These are phyloP conservation scores for Damaliscus lunatus DNA, from an alignment of 2,113 vertebrate genomes.

Conservation along the genomic window DNA sequence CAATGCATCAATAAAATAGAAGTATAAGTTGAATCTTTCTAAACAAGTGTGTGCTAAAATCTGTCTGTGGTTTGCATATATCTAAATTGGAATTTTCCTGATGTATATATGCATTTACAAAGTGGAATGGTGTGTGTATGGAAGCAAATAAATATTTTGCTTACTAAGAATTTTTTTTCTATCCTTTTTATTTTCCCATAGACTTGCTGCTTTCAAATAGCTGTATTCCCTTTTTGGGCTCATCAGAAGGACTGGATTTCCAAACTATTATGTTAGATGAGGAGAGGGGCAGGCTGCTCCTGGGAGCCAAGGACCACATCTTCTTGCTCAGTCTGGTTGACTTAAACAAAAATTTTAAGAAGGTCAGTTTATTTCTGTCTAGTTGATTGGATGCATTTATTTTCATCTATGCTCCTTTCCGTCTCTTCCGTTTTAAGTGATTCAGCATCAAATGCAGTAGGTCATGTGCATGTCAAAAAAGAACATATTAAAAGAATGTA, in stretches of 20 bases:
- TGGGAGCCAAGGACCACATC: slow-evolving; percentile 93
- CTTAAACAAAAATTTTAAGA: slow-evolving; percentile 90
- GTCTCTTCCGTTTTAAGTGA: neutral
- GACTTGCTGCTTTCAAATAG: slow-evolving; percentile 93
- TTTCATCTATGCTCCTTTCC: neutral
- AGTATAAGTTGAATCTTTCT: neutral
- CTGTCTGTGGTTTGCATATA: neutral
- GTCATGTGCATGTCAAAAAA: neutral
- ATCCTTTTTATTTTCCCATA: slow-evolving; percentile 75
- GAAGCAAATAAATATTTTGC: slow-evolving; percentile 65
- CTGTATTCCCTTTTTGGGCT: slow-evolving; percentile 89
- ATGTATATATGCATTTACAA: slow-evolving; percentile 65
- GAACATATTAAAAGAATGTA: neutral
- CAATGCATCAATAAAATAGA: neutral
- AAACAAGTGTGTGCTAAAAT: slow-evolving; percentile 18
- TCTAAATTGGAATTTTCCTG: slow-evolving; percentile 26
- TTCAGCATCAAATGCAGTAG: neutral
- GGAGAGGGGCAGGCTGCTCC: slow-evolving; percentile 90
- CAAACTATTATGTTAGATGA: slow-evolving; percentile 95
- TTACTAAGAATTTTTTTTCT: slow-evolving; percentile 55
- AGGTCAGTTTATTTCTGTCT: slow-evolving; percentile 83
- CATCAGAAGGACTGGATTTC: slow-evolving; percentile 90
- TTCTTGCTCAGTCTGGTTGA: slow-evolving; percentile 92
- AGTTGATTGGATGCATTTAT: slow-evolving; percentile 30
- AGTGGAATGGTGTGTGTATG: slow-evolving; percentile 45